phyloP scores from a whole-genome alignment of 2,797 vertebrate species.

The Galagoides demidoff region DNA sequence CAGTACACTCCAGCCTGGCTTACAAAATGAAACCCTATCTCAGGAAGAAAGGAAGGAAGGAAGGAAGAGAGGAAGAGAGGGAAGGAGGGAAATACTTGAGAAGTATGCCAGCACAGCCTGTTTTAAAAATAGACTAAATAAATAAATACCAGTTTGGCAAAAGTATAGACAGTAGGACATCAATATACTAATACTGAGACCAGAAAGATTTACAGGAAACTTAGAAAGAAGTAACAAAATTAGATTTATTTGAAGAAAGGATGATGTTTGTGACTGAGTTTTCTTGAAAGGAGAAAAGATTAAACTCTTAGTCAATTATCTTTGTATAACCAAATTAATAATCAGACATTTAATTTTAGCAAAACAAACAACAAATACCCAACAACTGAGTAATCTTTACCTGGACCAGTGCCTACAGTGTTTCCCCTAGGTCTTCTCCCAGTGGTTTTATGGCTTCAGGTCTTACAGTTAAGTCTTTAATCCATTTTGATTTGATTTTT shows the following conservation, averaged over 20 bases:
- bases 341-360: slow-evolving; percentile 4
- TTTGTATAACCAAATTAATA: slow-evolving; percentile 6
- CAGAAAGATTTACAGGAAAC: background rate
- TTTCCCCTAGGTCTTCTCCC: background rate
- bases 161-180: background rate
- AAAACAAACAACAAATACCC: background rate
- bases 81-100: background rate
- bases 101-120: background rate
- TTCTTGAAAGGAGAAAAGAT: background rate
- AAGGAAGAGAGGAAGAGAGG: too few relatives aligned
- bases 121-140: background rate
- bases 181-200: background rate
- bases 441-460: background rate
- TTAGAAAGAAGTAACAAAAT: background rate
- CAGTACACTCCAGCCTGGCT: too few relatives aligned
- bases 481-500: background rate
- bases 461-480: background rate
- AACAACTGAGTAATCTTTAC: background rate
- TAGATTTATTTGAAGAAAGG: background rate
- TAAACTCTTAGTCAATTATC: background rate
- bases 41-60: too few relatives aligned
- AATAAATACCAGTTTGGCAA: background rate
- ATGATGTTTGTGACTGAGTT: background rate
- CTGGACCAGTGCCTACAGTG: background rate
- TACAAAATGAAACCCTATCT: too few relatives aligned